Percentiles rank a stretch among this genome's conserved stretches.
Conservation (phyloP, 2,888 invertebrate species). For the Thysanoteuthis rhombus region DNA sequence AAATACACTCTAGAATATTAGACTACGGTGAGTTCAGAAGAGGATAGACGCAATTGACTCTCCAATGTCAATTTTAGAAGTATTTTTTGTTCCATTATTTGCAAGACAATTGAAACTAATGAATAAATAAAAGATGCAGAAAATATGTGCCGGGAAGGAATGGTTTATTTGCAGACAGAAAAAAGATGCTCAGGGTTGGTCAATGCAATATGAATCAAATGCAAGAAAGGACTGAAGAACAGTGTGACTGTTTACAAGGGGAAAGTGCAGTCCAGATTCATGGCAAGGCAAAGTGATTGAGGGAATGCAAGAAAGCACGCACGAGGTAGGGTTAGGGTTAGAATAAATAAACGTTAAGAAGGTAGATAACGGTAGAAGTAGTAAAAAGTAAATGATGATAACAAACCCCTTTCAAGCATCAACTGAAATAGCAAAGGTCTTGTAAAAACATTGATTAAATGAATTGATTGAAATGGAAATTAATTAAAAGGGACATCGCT, state of each 20-base stretch:
- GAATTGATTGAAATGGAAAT: background rate
- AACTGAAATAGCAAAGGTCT: constrained; percentile 12
- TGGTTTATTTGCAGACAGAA: background rate
- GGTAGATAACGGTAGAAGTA: background rate
- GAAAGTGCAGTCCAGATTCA: background rate
- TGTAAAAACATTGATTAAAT: background rate
- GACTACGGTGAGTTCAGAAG: background rate
- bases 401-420: background rate
- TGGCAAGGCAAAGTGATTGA: background rate
- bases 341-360: background rate
- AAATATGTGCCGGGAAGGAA: background rate
- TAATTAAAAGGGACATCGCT: background rate
- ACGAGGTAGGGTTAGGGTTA: background rate
- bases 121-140: background rate
- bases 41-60: background rate
- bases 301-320: background rate
- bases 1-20: background rate
- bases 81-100: background rate
- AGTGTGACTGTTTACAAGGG: background rate
- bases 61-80: background rate
- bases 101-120: background rate
- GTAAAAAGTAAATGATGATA: background rate
- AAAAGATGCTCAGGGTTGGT: background rate
- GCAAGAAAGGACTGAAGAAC: background rate
- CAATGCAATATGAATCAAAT: background rate